Conservation (phyloP, 53 echinoderm and acorn worm genomes). For the Henricia sp. region DNA sequence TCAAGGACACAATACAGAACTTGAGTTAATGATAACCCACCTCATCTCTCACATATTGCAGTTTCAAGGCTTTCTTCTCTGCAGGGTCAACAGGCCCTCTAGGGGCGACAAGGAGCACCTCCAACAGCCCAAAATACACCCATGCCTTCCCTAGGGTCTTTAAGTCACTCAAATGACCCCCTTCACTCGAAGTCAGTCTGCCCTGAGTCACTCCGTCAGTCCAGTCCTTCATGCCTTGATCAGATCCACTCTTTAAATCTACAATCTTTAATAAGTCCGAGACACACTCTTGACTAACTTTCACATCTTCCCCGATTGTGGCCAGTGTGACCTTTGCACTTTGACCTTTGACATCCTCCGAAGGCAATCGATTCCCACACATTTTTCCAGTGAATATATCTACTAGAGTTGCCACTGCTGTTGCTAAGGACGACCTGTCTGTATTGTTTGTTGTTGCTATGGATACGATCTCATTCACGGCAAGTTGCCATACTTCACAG, state of each 20-base stretch:
- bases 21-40: slow-evolving; percentile 48
- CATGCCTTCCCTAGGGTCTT: slow-evolving; percentile 68
- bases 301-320: slow-evolving; percentile 13
- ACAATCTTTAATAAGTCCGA: neutral
- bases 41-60: slow-evolving; percentile 78
- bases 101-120: slow-evolving; percentile 74
- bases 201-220: neutral
- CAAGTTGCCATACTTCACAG: slow-evolving; percentile 22
- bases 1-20: neutral
- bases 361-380: neutral
- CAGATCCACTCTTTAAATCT: neutral
- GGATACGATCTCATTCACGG: slow-evolving; percentile 24
- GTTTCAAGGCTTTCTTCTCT: slow-evolving; percentile 76
- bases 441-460: neutral
- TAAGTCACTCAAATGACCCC: slow-evolving; percentile 32
- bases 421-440: neutral
- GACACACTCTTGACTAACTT: neutral
- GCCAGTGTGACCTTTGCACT: neutral
- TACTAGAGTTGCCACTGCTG: neutral
- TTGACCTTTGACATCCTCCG: slow-evolving; percentile 1
- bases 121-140: slow-evolving; percentile 74
- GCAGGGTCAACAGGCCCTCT: slow-evolving; percentile 95
- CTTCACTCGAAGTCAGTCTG: neutral
- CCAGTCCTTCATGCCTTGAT: neutral
- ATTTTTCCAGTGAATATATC: neutral